Conservation (phyloP, 2,888 invertebrate species). For the Drosophila formosana region DNA sequence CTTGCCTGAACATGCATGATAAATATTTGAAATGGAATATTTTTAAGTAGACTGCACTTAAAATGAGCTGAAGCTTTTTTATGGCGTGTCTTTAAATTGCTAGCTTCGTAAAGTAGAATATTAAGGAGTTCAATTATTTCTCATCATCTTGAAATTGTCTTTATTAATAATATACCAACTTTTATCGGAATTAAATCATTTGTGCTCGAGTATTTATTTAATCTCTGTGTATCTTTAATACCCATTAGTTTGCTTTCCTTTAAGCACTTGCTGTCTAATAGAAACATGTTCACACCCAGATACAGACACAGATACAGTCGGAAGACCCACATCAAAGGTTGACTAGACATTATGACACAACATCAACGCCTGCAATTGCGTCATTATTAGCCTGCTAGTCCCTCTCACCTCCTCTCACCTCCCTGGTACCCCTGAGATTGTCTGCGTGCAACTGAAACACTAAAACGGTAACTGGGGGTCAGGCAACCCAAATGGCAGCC, state of each 20-base stretch:
- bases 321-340: slow-evolving; percentile 56
- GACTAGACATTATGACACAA: slow-evolving; percentile 55
- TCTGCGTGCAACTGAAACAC: slow-evolving; percentile 18
- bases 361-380: slow-evolving; percentile 61
- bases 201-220: not conserved
- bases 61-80: not conserved
- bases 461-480: slow-evolving; percentile 23
- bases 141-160: not conserved
- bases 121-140: not conserved
- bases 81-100: not conserved
- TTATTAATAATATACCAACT: not conserved
- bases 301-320: not conserved
- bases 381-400: slow-evolving; percentile 40
- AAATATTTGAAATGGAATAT: not conserved
- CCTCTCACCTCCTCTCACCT: not conserved
- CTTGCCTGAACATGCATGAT: not conserved
- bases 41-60: not conserved
- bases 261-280: slow-evolving; percentile 13
- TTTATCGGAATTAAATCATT: not conserved
- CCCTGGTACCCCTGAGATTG: not conserved
- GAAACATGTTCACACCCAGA: slow-evolving; percentile 7
- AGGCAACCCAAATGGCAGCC: slow-evolving; percentile 30
- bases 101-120: not conserved
- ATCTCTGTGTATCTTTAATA: not conserved
- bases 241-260: slow-evolving; percentile 10